Percentiles rank a stretch among this genome's conserved stretches.
Evolutionary conservation across 2,888 invertebrate genomes (phyloP).

Genomic region (Parnassius apollo): DNA sequence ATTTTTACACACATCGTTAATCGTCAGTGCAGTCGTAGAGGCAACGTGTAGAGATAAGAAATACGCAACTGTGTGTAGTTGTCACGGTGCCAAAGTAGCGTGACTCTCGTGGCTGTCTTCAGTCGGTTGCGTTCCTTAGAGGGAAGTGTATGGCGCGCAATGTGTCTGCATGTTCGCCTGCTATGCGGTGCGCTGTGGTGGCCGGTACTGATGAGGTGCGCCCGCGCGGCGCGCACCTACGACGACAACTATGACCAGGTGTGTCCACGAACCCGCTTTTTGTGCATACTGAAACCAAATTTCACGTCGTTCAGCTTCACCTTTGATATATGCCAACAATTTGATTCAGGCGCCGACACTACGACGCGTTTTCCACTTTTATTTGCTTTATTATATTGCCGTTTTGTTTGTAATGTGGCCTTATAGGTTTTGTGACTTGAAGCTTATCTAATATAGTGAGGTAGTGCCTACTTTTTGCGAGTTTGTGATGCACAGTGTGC

Average conservation of each 20-base stretch:
- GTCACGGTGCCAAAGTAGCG: constrained; percentile 72
- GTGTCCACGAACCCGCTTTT: constrained; percentile 63
- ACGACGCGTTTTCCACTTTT: constrained; percentile 66
- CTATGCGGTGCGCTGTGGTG: constrained; percentile 78
- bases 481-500: constrained; percentile 69
- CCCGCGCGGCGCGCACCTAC: constrained; percentile 64
- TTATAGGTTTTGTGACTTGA: constrained; percentile 62
- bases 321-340: constrained; percentile 54
- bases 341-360: constrained; percentile 52
- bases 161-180: constrained; percentile 78
- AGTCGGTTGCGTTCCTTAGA: constrained; percentile 76
- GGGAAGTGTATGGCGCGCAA: constrained; percentile 78
- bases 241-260: constrained; percentile 79
- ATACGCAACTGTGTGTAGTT: constrained; percentile 51
- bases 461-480: constrained; percentile 43
- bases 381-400: constrained; percentile 59
- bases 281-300: constrained; percentile 52
- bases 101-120: constrained; percentile 63
- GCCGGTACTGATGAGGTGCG: constrained; percentile 73
- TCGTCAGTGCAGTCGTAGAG: constrained; percentile 38
- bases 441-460: constrained; percentile 60
- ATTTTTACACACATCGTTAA: constrained; percentile 9
- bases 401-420: constrained; percentile 57
- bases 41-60: constrained; percentile 65
- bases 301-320: constrained; percentile 65